These are phyloP conservation scores for Brachylomia viminalis DNA, from an alignment of 2,888 invertebrate species.

Conservation along the genomic window DNA sequence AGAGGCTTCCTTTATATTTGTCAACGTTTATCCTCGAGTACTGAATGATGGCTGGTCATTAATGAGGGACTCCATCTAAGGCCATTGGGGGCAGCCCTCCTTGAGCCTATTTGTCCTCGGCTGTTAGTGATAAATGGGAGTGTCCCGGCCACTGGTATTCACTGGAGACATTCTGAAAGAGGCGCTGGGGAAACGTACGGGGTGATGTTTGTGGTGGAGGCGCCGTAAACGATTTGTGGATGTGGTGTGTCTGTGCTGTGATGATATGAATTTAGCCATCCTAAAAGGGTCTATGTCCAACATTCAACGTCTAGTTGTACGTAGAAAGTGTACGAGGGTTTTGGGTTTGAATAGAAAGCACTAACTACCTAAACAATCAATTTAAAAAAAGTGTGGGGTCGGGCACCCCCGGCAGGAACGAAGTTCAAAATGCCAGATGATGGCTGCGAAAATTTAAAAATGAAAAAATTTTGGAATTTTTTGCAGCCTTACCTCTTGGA, in stretches of 20 bases:
- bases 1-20: constrained; percentile 83
- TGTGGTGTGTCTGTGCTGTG: background rate
- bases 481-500: no score
- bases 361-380: background rate
- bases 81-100: constrained; percentile 83
- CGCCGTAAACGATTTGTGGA: constrained; percentile 34
- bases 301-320: no score
- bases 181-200: constrained; percentile 56
- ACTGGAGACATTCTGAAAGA: constrained; percentile 69
- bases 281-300: background rate
- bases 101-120: constrained; percentile 83
- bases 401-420: no score
- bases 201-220: constrained; percentile 9
- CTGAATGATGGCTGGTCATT: constrained; percentile 85
- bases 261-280: background rate
- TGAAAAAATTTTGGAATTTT: no score
- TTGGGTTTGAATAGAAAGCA: background rate
- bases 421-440: no score
- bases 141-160: constrained; percentile 78
- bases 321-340: no score
- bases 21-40: constrained; percentile 84
- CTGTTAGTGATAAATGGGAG: constrained; percentile 82
- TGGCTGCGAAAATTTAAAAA: no score
- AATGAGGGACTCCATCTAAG: constrained; percentile 79
- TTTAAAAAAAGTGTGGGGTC: no score